These are phyloP conservation scores for Neoitamus cyanurus DNA, from an alignment of 2,888 invertebrate species.

Conservation along the genomic window DNA sequence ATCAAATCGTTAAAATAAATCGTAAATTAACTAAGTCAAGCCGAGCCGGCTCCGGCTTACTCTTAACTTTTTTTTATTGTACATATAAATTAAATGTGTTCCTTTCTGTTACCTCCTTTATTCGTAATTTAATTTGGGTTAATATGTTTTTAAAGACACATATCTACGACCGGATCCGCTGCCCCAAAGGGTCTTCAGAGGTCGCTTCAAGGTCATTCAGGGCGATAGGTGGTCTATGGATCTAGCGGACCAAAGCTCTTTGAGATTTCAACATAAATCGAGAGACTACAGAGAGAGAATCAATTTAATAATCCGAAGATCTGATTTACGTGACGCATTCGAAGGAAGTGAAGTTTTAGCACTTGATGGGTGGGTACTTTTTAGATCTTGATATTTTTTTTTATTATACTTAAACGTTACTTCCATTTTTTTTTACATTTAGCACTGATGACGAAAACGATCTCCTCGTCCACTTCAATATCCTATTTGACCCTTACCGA, in stretches of 20 bases:
- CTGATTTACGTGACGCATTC: constrained; percentile 80
- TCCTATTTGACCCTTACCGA: constrained; percentile 83
- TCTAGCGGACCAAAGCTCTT: constrained; percentile 75
- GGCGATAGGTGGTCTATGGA: constrained; percentile 78
- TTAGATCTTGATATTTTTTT: neutral
- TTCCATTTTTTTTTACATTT: constrained; percentile 53
- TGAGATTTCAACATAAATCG: constrained; percentile 78
- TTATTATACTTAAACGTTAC: too few species aligned
- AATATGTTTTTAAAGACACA: constrained; percentile 58
- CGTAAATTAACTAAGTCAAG: too few species aligned
- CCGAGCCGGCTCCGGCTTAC: too few species aligned
- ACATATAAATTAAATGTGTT: neutral
- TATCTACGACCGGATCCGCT: constrained; percentile 71
- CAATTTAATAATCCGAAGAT: constrained; percentile 78
- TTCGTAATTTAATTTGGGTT: neutral
- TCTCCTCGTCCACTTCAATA: constrained; percentile 85
- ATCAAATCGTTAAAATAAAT: too few species aligned
- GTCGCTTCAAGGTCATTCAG: constrained; percentile 78
- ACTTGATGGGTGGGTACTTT: constrained; percentile 77
- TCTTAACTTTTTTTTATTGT: too few species aligned
- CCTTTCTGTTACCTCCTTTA: neutral
- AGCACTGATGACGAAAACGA: constrained; percentile 76
- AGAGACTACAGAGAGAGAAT: constrained; percentile 80
- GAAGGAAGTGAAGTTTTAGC: constrained; percentile 84
- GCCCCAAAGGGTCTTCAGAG: constrained; percentile 85